Evolutionary conservation across 1,140 invertebrate species (phyloP), one percentile per base, ranked within the genome.

Genomic region (Anagrus nilaparvatae): DNA sequence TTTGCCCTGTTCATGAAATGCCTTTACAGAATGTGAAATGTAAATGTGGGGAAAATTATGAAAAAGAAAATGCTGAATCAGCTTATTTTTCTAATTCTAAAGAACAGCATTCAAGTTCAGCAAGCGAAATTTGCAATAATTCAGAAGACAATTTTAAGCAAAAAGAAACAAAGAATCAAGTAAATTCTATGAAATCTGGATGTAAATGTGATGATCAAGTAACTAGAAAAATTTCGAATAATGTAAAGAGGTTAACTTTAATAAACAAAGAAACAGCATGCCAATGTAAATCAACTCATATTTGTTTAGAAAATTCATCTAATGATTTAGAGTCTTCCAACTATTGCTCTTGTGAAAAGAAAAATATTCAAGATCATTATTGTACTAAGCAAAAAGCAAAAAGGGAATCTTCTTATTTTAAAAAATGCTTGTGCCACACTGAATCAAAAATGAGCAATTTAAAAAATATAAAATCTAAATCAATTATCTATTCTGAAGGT

Each of bases 131-230:
- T 31, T 44, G 37, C 14, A 44, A 48, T 17, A 34, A 38, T 12
- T 24, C 43, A n/a, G 47, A 51, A 12, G 24, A 39, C n/a, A 14
- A 40, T 19, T 30, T 47, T 0, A 56, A 55, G 18, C 51, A 58
- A 29, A 68, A 68, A 44, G 63, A 66, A 20, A 41, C 55, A 2
- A 67, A 65, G 18, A 67, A 68, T 50, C 56, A 62, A 17, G 34
- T 64, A 33, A 68, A 65, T 34, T 55, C 56, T 4, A 59, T 49
- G 0, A 65, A 63, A 33, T 50, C 53, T 9, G 60, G 51, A 14
- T 49, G 50, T 16, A 36, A 13, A 0, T 58, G 51, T 31, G 31
- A 32, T 25, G 31, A 28, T 10, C 29, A 46, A 37, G 13, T 9
- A 20, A 32, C 3, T n/a, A 12, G n/a, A 17, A 37, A 21, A 14